These are phyloP conservation scores for Ptychadena robeensis DNA, from an alignment of 2,797 vertebrate species.

Conservation along the genomic window DNA sequence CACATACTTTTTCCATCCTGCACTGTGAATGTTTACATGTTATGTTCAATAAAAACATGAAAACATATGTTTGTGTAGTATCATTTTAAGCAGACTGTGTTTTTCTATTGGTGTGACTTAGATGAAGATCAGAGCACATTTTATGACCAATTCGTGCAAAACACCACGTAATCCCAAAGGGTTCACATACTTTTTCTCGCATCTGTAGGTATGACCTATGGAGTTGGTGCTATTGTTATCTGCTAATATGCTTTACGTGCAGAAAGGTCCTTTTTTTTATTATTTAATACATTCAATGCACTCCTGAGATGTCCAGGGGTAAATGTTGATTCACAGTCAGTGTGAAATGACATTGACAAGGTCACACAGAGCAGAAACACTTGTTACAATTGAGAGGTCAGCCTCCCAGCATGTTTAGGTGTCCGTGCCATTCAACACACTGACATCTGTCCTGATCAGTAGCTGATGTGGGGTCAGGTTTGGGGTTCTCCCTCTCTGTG, in stretches of 20 bases:
- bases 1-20: too few species aligned
- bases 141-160: too few species aligned
- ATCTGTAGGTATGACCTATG: too few species aligned
- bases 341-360: constrained; percentile 53
- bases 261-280: not conserved
- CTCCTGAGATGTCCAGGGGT: not conserved
- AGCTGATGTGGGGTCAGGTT: constrained; percentile 37
- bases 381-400: constrained; percentile 25
- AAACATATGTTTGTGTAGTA: too few species aligned
- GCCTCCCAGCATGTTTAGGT: constrained; percentile 1
- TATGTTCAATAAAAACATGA: too few species aligned
- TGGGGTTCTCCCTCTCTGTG: constrained; percentile 28
- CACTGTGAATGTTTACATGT: too few species aligned
- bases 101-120: too few species aligned
- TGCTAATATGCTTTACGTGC: too few species aligned
- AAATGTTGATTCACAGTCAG: constrained; percentile 1
- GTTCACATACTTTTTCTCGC: too few species aligned
- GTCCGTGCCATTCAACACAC: constrained; percentile 24
- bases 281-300: not conserved
- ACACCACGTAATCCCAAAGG: too few species aligned
- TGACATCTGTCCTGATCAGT: constrained; percentile 59
- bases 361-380: constrained; percentile 26
- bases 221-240: not conserved
- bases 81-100: too few species aligned
- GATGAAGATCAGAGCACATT: too few species aligned